Base-by-base conservation (phyloP, 2,888 invertebrate genomes). In the Saturnia pavonia region DNA sequence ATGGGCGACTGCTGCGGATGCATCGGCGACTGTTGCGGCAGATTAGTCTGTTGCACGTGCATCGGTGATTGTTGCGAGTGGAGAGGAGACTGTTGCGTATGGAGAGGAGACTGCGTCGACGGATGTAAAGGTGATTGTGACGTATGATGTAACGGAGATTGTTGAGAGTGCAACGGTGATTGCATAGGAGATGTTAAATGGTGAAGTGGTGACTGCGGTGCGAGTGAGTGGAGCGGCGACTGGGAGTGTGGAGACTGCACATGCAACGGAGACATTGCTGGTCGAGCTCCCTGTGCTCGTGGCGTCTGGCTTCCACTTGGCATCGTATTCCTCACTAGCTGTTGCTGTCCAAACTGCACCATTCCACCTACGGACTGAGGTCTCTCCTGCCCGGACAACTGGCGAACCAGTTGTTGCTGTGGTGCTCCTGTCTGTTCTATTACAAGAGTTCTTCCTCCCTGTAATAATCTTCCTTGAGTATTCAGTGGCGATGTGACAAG, bases 191-290 rank as follows among this genome's bases (percentile, higher is more conserved):
- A 79, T 69, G 86, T 86, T 71, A 85, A 83, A 4, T 79, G 78
- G 66, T 84, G 84, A 77, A 85, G 78, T 45, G 83, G 82, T 40
- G 83, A 82, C 69, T 85, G 85, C 40, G 85, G 85, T 4, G 71
- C 71, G 3, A 70, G 57, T 16, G 81, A 78, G 71, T 84, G 84
- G 78, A 85, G 82, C 45, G 84, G 85, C 0, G 79, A 77, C 72
- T 87, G 87, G 57, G 85, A 82, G 72, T 85, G 87, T 1, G 87
- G 88, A 6, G 86, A 87, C 71, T 91, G 91, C 27, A 91, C 89
- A 75, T 91, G 91, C 51, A 91, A 76, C 1, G 92, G 93, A 1
- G 92, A 92, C 87, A 91, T 89, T 1, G 91, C 89, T 1, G 92
- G 92, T 6, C 92, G 79, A 14, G 89, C 72, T n/a, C 88, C 86